These are phyloP conservation scores for Poeciliopsis infans DNA, from an alignment of 2,797 vertebrate genomes.

Conservation along the genomic window DNA sequence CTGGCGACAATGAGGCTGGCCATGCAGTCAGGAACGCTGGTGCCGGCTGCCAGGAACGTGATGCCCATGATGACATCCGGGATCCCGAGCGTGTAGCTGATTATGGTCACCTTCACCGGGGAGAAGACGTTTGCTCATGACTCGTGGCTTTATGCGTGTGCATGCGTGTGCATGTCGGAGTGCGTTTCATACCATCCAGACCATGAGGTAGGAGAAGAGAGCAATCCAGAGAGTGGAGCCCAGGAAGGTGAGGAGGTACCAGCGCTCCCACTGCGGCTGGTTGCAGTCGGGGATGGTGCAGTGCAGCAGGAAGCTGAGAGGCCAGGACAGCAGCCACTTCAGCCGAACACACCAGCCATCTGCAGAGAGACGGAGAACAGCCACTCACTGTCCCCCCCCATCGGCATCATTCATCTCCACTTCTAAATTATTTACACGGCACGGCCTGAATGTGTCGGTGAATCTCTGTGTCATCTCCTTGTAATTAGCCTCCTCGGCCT, in stretches of 20 bases:
- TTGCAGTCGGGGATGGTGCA: constrained; percentile 82
- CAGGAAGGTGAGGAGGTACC: constrained; percentile 84
- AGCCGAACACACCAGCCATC: constrained; percentile 64
- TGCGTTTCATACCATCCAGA: constrained; percentile 84
- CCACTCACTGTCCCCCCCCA: constrained; percentile 4
- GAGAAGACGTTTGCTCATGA: neutral
- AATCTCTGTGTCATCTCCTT: constrained; percentile 7
- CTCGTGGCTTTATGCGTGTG: neutral
- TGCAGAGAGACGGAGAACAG: constrained; percentile 41
- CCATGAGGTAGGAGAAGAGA: constrained; percentile 88
- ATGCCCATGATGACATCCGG: constrained; percentile 88
- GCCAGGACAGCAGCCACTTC: constrained; percentile 84
- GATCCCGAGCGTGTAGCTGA: constrained; percentile 84
- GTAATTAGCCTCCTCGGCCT: constrained; percentile 39
- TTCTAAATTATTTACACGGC: constrained; percentile 42
- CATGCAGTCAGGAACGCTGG: constrained; percentile 87
- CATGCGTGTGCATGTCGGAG: neutral
- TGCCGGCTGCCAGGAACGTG: constrained; percentile 86
- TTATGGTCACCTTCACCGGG: constrained; percentile 80
- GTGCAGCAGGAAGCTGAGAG: constrained; percentile 77
- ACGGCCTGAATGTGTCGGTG: constrained; percentile 13
- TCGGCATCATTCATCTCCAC: constrained; percentile 31
- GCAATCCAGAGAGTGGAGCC: constrained; percentile 85
- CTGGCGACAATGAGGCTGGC: constrained; percentile 86
- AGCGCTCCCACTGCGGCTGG: constrained; percentile 79